phyloP scores from a whole-genome alignment of 1,140 invertebrate species.

The Drosophila mauritiana region DNA sequence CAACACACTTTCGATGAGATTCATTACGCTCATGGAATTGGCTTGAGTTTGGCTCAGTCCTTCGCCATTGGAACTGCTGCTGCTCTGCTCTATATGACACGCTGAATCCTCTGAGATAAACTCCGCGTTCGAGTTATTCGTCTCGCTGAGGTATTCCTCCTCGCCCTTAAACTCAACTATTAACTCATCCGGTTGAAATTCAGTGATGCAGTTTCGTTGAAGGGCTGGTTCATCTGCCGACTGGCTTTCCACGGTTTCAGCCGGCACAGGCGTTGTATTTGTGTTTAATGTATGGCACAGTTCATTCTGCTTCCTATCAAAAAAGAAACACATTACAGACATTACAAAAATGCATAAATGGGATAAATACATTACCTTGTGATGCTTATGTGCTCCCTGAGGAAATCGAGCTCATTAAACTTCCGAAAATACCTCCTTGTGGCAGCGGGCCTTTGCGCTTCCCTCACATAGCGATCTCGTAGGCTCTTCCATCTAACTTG shows the following conservation, averaged over 20 bases:
- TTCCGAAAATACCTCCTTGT: neutral
- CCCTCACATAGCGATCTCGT: slow-evolving; percentile 36
- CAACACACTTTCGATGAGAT: slow-evolving; percentile 26
- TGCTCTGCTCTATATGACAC: neutral
- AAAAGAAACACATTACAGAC: too few relatives aligned
- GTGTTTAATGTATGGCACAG: too few relatives aligned
- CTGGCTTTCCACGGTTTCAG: neutral
- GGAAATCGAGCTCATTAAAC: slow-evolving; percentile 12
- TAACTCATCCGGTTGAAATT: neutral
- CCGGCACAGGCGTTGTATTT: neutral
- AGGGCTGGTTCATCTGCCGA: neutral
- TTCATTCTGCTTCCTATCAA: too few relatives aligned
- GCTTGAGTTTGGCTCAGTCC: neutral
- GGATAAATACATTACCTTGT: neutral
- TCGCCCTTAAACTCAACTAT: neutral
- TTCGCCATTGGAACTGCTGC: neutral
- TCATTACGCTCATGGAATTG: slow-evolving; percentile 27
- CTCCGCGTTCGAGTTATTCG: slow-evolving; percentile 6
- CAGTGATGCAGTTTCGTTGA: neutral
- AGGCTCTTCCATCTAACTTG: slow-evolving; percentile 31
- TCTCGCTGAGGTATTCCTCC: neutral
- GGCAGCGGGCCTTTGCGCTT: slow-evolving; percentile 14
- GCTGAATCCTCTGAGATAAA: neutral
- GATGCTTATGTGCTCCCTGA: slow-evolving; percentile 22
- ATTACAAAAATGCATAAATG: too few relatives aligned